Evolutionary conservation across 2,113 vertebrate genomes (phyloP), one percentile per base, ranked within the genome.

Genomic region (Cinclus mexicanus): DNA sequence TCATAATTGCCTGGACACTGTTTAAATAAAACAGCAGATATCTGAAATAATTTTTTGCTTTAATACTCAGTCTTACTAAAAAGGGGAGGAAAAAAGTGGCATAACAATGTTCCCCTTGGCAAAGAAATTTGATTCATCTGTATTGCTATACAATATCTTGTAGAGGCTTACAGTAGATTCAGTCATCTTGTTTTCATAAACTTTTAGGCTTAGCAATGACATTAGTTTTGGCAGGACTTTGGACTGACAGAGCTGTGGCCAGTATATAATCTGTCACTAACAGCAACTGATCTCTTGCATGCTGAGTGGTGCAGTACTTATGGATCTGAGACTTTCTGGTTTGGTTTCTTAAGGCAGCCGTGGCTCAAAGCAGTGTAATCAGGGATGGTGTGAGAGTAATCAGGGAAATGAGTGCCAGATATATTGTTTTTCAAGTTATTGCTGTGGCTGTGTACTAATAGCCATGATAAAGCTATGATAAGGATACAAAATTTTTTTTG

Each of bases 311-410:
- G 65, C 35, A 8, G 29, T 35, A 14, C 14, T 59, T 68, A 26
- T 0, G 0, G 17, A 50, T 79, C 25, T 33, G 29, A 37, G 26
- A 10, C 31, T 67, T 78, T 46, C 35, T 53, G 28, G 1, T 61
- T 83, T 56, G 33, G n/a, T 72, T 91, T 44, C 33, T 72, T 64
- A 47, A 60, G 63, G 33, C 22, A 47, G 24, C n/a, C 3, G 1
- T 35, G 68, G 37, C 65, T 82, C 8, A 1, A 44, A 86, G 53
- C 5, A 23, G 5, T 72, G 21, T 29, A 56, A 6, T 72, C 63
- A 41, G 37, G 25, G 49, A 33, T 60, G 35, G 7, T 76, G 46
- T 44, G 71, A 24, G 35, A 68, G 26, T 50, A 50, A 50, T 50
- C 14, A 50, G 42, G 25, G 20, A 77, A 53, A 60, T 11, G 37